Conservation (phyloP, 2,113 vertebrate genomes). For the Podarcis cretensis region DNA sequence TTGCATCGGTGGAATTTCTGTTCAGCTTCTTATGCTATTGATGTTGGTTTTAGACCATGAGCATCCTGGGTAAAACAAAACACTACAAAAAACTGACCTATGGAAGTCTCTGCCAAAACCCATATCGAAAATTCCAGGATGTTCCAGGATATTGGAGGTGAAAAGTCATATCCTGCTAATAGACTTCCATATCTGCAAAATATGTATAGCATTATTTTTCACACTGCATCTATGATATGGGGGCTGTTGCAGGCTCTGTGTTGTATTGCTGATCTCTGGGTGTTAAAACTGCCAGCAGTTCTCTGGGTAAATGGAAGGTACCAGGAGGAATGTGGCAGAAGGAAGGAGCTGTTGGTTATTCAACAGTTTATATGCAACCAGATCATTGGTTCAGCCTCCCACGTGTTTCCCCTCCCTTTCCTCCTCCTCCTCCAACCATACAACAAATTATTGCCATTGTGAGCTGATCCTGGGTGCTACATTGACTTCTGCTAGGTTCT, state of each 20-base stretch:
- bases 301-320: not conserved
- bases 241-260: not conserved
- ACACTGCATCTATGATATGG: not conserved
- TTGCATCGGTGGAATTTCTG: not conserved
- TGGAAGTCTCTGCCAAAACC: not conserved
- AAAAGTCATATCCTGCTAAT: too few species aligned
- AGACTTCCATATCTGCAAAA: not conserved
- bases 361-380: constrained; percentile 36
- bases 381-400: not conserved
- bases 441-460: not conserved
- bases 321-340: not conserved
- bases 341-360: not conserved
- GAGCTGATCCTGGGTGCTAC: not conserved
- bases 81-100: not conserved
- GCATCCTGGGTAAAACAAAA: not conserved
- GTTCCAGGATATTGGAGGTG: not conserved
- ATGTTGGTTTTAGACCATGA: too few species aligned
- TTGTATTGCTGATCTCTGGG: not conserved
- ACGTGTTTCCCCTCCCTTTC: constrained; percentile 11
- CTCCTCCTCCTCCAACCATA: constrained; percentile 4
- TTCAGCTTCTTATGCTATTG: not conserved
- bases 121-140: not conserved
- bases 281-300: not conserved
- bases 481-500: not conserved
- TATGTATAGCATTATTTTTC: not conserved